A percentile compares a stretch with the other conserved stretches of the same genome.
phyloP scores from a whole-genome alignment of 2,113 vertebrate genomes.

The Stomatorhinus ivindoensis region DNA sequence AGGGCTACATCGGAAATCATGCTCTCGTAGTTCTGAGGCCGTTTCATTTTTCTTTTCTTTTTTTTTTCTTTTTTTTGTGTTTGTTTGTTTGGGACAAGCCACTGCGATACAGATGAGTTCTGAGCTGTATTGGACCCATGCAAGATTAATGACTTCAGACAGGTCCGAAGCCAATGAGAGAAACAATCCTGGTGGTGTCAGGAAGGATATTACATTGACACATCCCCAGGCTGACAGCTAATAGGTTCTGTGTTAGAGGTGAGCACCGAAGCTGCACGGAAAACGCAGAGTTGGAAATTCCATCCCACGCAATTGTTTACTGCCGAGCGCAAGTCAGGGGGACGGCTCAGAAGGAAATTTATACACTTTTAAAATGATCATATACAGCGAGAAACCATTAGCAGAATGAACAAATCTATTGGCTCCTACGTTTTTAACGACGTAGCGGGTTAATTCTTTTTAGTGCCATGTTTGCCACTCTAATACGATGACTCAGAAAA shows the following conservation, averaged over 20 bases:
- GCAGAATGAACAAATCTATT: not conserved
- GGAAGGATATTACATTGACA: slow-evolving; percentile 64
- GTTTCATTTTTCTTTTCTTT: not conserved
- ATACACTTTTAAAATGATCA: not conserved
- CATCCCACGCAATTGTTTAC: not conserved
- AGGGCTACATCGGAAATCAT: slow-evolving; percentile 48
- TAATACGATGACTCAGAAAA: not conserved
- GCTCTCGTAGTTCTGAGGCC: slow-evolving; percentile 44
- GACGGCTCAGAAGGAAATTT: not conserved
- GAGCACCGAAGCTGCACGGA: slow-evolving; percentile 31
- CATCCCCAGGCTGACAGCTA: slow-evolving; percentile 55
- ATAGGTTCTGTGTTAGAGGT: slow-evolving; percentile 55
- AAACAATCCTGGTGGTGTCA: slow-evolving; percentile 66
- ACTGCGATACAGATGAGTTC: slow-evolving; percentile 45
- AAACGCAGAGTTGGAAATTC: not conserved
- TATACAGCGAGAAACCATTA: not conserved
- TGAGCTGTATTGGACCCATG: slow-evolving; percentile 43
- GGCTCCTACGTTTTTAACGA: slow-evolving; percentile 1
- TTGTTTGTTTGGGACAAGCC: slow-evolving; percentile 30
- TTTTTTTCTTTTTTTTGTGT: not conserved
- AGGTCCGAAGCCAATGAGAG: slow-evolving; percentile 54
- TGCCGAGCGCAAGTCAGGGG: not conserved
- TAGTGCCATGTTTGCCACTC: not conserved
- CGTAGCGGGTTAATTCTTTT: not conserved
- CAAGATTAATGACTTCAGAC: slow-evolving; percentile 64